Conservation (phyloP, 2,113 vertebrate species). For the Amazona guildingii region DNA sequence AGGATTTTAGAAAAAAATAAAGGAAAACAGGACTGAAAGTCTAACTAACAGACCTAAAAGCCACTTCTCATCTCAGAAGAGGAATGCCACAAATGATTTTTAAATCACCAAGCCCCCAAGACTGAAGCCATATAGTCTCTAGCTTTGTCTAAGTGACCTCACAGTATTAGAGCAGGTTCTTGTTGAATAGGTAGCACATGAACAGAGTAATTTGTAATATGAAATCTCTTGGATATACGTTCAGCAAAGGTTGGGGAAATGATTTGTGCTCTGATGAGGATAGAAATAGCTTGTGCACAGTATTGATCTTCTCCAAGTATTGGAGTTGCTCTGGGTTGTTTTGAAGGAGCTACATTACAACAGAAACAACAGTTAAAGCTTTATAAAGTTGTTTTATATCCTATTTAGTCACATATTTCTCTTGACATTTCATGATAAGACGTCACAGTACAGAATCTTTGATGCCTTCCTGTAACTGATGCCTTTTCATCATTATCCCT, state of each 20-base stretch:
- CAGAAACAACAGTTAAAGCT: background rate
- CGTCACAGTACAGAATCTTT: background rate
- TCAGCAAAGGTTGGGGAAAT: background rate
- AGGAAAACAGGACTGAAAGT: conserved; percentile 8
- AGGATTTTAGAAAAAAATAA: background rate
- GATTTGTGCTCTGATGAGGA: background rate
- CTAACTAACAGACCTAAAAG: conserved; percentile 16
- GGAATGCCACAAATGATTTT: conserved; percentile 23
- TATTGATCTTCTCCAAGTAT: background rate
- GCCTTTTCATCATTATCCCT: background rate
- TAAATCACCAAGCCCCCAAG: background rate
- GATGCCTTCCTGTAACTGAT: background rate
- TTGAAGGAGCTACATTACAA: background rate
- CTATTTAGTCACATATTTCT: background rate
- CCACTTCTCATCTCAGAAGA: background rate
- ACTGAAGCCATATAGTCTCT: background rate
- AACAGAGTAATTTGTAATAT: background rate
- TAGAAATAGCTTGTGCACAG: background rate
- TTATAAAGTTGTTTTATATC: background rate
- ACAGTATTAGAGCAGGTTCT: background rate
- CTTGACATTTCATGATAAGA: background rate
- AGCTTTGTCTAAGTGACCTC: background rate
- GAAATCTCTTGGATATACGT: background rate
- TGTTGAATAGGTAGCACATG: background rate
- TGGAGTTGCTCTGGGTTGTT: background rate